Evolutionary conservation across 1,140 invertebrate species (phyloP).

Genomic region (Ceratina australensis): DNA sequence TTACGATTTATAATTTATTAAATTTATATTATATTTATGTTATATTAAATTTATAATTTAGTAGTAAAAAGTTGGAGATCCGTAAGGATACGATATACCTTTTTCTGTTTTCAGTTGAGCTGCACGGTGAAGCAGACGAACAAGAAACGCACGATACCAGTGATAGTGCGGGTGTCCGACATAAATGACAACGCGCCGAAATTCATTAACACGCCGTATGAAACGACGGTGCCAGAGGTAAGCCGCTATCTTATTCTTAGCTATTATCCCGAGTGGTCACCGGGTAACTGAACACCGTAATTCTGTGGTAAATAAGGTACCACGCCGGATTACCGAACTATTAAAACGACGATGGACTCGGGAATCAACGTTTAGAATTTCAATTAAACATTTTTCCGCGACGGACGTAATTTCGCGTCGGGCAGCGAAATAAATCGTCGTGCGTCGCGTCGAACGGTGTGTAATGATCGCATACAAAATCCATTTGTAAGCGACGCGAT

Average conservation of each 20-base stretch:
- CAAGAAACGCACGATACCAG: slow-evolving; percentile 89
- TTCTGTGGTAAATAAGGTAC: background rate
- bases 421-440: background rate
- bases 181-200: slow-evolving; percentile 93
- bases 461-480: background rate
- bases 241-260: slow-evolving; percentile 57
- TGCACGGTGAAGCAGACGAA: slow-evolving; percentile 88
- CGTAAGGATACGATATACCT: too few relatives aligned
- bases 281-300: slow-evolving; percentile 6
- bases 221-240: slow-evolving; percentile 93
- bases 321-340: background rate
- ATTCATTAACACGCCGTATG: slow-evolving; percentile 90
- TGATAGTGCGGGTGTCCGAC: slow-evolving; percentile 94
- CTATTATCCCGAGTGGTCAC: background rate
- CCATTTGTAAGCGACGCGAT: background rate
- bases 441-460: background rate
- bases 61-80: too few relatives aligned
- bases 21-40: too few relatives aligned
- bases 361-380: slow-evolving; percentile 13
- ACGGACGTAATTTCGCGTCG: background rate
- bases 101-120: slow-evolving; percentile 82
- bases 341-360: background rate
- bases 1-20: too few relatives aligned
- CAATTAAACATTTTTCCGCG: slow-evolving; percentile 8
- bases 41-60: too few relatives aligned